Evolutionary conservation across 2,888 invertebrate genomes (phyloP).

Genomic region (Drosophila neoperkinsi): DNA sequence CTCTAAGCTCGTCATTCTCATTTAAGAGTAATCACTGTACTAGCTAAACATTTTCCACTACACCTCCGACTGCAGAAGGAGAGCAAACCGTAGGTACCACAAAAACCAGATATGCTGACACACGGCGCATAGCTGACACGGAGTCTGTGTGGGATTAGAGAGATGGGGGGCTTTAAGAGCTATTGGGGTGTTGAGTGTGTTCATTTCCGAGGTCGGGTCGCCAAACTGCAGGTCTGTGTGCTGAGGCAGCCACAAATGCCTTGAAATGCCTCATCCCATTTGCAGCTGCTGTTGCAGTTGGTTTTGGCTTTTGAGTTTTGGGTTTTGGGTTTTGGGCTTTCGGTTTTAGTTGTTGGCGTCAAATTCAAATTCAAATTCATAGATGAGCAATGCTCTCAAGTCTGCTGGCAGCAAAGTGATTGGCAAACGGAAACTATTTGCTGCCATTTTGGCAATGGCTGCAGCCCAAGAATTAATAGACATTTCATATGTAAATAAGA

Average conservation of each 20-base stretch:
- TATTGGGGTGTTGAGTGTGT: slow-evolving; percentile 47
- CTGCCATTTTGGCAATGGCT: slow-evolving; percentile 66
- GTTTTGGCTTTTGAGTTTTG: slow-evolving; percentile 24
- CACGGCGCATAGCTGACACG: slow-evolving; percentile 33
- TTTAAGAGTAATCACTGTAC: slow-evolving; percentile 16
- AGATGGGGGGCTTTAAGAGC: not conserved
- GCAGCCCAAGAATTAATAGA: slow-evolving; percentile 69
- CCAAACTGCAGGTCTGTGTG: slow-evolving; percentile 27
- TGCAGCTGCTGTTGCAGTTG: slow-evolving; percentile 25
- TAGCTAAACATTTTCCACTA: slow-evolving; percentile 23
- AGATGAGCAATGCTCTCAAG: slow-evolving; percentile 51
- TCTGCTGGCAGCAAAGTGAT: slow-evolving; percentile 52
- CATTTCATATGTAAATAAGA: slow-evolving; percentile 73
- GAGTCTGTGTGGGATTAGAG: not conserved
- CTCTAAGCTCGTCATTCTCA: slow-evolving; percentile 2
- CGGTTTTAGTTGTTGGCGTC: slow-evolving; percentile 39
- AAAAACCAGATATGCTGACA: slow-evolving; percentile 52
- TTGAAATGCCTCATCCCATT: slow-evolving; percentile 54
- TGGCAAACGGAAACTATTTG: slow-evolving; percentile 79
- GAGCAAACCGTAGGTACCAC: slow-evolving; percentile 46
- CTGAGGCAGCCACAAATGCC: slow-evolving; percentile 37
- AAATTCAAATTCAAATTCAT: slow-evolving; percentile 55
- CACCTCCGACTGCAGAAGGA: not conserved
- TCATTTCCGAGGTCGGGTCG: slow-evolving; percentile 71
- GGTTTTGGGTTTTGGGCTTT: slow-evolving; percentile 13